Evolutionary conservation across 2,797 vertebrate genomes (phyloP).

Genomic region (Enteromius paludinosus): DNA sequence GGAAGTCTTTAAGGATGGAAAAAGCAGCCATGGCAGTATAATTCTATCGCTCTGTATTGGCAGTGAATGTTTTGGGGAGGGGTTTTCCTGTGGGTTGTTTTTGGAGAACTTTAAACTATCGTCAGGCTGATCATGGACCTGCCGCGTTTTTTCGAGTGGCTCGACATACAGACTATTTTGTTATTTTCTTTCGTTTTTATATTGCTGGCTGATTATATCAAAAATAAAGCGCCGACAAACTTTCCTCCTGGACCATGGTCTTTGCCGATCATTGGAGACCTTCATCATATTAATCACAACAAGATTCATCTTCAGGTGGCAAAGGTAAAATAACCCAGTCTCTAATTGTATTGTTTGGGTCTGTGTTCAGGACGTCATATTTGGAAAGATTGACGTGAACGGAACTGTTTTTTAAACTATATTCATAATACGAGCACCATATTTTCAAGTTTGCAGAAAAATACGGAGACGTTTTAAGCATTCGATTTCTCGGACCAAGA

Average conservation of each 20-base stretch:
- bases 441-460: constrained; percentile 68
- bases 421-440: background rate
- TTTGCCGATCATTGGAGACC: constrained; percentile 75
- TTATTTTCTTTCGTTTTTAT: constrained; percentile 66
- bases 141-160: constrained; percentile 57
- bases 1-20: background rate
- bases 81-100: background rate
- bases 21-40: background rate
- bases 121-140: constrained; percentile 1
- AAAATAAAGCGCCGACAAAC: constrained; percentile 68
- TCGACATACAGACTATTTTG: constrained; percentile 61
- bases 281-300: constrained; percentile 50
- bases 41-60: background rate
- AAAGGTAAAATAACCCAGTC: constrained; percentile 53
- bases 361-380: background rate
- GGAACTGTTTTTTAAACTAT: background rate
- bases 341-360: background rate
- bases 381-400: background rate
- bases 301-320: constrained; percentile 66
- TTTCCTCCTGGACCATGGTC: constrained; percentile 78
- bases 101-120: background rate
- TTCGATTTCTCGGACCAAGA: constrained; percentile 66
- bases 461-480: constrained; percentile 69
- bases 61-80: background rate
- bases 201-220: constrained; percentile 69